phyloP scores from a whole-genome alignment of 2,797 vertebrate genomes.

The Podarcis lilfordi region DNA sequence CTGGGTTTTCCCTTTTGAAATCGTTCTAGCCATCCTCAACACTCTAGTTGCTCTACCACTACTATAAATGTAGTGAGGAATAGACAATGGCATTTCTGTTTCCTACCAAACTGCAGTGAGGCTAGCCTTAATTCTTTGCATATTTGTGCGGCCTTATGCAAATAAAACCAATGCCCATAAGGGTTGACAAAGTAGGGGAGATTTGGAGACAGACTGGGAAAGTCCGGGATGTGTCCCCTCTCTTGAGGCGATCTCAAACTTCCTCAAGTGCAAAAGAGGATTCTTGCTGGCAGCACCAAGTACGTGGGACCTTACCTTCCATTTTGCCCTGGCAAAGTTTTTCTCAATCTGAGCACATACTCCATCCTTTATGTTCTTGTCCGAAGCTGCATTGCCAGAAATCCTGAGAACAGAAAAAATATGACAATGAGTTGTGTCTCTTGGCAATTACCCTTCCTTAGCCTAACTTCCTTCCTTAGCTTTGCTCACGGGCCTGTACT shows the following conservation, averaged over 20 bases:
- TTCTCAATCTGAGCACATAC: constrained; percentile 98
- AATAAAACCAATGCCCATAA: neutral
- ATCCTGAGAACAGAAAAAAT: constrained; percentile 82
- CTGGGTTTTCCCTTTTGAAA: neutral
- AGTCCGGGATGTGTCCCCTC: neutral
- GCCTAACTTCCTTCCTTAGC: neutral
- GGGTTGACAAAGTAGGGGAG: neutral
- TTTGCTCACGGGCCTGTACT: neutral
- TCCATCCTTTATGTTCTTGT: constrained; percentile 98
- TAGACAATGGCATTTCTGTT: neutral
- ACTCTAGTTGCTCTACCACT: neutral
- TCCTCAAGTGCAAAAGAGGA: neutral
- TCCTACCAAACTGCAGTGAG: neutral
- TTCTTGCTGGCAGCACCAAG: neutral
- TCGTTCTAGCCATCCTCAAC: neutral
- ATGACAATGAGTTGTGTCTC: neutral
- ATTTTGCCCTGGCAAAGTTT: constrained; percentile 98
- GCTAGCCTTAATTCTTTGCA: neutral
- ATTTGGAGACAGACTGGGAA: neutral
- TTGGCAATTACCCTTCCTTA: neutral
- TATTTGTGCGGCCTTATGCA: neutral
- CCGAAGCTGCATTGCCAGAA: constrained; percentile 95
- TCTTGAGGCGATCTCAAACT: too few species aligned
- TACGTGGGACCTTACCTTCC: constrained; percentile 85
- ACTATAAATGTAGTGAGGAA: neutral